Conservation (phyloP, 2,888 invertebrate species). For the Philaethria dido region DNA sequence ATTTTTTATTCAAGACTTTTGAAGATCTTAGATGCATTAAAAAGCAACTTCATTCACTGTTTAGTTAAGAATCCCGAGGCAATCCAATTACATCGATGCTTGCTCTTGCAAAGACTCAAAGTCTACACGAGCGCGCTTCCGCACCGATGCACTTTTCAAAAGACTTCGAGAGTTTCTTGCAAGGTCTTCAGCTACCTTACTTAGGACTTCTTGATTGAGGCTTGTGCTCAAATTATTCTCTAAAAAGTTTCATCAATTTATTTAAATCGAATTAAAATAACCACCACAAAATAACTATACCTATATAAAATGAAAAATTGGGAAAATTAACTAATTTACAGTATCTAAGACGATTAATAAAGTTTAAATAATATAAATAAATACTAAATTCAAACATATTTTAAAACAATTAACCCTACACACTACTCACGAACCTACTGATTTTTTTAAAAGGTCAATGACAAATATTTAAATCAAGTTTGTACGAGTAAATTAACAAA, state of each 20-base stretch:
- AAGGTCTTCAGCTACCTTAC: constrained; percentile 39
- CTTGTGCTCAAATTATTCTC: constrained; percentile 6
- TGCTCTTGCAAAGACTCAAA: constrained; percentile 66
- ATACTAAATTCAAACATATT: no score
- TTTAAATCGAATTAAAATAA: no score
- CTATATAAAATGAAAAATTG: no score
- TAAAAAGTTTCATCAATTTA: background rate
- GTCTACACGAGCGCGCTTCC: constrained; percentile 52
- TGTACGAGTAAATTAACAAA: no score
- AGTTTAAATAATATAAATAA: no score
- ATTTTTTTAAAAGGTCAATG: no score
- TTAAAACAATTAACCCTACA: no score
- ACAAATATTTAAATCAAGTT: no score
- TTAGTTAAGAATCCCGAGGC: constrained; percentile 51
- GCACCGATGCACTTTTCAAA: constrained; percentile 49
- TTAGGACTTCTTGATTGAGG: constrained; percentile 20
- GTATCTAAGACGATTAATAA: no score
- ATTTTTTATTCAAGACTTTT: constrained; percentile 1
- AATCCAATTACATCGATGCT: constrained; percentile 74
- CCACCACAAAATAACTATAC: no score
- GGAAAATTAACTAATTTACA: no score
- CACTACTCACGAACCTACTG: no score
- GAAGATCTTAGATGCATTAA: constrained; percentile 28
- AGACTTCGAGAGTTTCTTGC: constrained; percentile 53
- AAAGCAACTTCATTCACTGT: constrained; percentile 43